A percentile compares a stretch with the other conserved stretches of the same genome.
Conservation (phyloP, 1,140 invertebrate species). For the Zophobas morio region DNA sequence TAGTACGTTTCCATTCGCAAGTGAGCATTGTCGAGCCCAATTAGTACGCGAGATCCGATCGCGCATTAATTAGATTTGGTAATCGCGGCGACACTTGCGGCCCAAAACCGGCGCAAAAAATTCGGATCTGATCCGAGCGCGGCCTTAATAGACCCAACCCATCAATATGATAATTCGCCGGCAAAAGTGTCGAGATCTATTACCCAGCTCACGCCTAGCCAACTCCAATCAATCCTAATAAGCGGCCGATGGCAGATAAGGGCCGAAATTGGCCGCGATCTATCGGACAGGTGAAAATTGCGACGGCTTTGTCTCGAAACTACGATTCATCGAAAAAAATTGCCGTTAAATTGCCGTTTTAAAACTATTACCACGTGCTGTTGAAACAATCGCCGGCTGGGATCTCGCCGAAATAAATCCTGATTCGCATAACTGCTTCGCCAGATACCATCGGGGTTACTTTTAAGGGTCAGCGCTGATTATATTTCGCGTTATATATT, state of each 20-base stretch:
- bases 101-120: background rate
- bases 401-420: conserved; percentile 31
- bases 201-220: conserved; percentile 12
- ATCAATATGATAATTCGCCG: conserved; percentile 28
- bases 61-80: conserved; percentile 24
- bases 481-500: conserved; percentile 41
- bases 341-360: conserved; percentile 33
- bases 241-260: conserved; percentile 25
- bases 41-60: conserved; percentile 21
- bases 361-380: conserved; percentile 42
- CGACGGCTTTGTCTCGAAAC: conserved; percentile 11
- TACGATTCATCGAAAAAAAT: conserved; percentile 14
- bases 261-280: conserved; percentile 16
- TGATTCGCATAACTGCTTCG: conserved; percentile 33
- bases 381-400: conserved; percentile 8
- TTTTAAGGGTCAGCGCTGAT: conserved; percentile 35
- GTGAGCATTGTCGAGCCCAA: conserved; percentile 11
- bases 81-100: background rate
- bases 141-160: conserved; percentile 11
- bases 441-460: conserved; percentile 31
- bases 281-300: conserved; percentile 38
- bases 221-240: conserved; percentile 32
- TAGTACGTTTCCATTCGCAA: conserved; percentile 27
- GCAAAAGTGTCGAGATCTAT: conserved; percentile 15
- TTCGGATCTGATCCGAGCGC: background rate